These are phyloP conservation scores for Epirrhoe tristata DNA, from an alignment of 2,888 invertebrate species.

Conservation along the genomic window DNA sequence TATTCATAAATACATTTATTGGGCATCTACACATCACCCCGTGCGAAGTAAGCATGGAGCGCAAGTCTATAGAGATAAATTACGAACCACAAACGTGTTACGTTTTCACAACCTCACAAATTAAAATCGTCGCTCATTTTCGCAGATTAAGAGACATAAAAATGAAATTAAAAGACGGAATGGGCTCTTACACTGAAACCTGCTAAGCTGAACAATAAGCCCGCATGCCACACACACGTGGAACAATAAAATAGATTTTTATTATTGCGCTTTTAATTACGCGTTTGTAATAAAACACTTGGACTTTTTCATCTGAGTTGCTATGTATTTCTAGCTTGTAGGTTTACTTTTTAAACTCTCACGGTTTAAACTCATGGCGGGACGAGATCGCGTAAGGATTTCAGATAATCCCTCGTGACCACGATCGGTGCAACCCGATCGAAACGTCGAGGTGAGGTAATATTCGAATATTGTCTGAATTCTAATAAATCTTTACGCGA, in stretches of 20 bases:
- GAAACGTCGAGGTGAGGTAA: too few relatives aligned
- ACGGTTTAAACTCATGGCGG: too few relatives aligned
- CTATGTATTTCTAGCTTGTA: background rate
- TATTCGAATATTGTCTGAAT: too few relatives aligned
- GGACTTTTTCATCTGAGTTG: conserved; percentile 9
- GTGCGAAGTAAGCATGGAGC: too few relatives aligned
- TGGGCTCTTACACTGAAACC: conserved; percentile 49
- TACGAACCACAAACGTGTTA: conserved; percentile 42
- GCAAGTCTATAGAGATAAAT: too few relatives aligned
- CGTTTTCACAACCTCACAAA: conserved; percentile 32
- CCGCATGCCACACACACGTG: conserved; percentile 47
- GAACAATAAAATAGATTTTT: conserved; percentile 33
- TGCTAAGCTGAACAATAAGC: conserved; percentile 52
- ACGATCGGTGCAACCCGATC: too few relatives aligned
- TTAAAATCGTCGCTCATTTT: conserved; percentile 17
- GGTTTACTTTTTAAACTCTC: too few relatives aligned
- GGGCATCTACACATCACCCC: too few relatives aligned
- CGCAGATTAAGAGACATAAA: conserved; percentile 30
- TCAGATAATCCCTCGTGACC: too few relatives aligned
- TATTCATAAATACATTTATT: too few relatives aligned
- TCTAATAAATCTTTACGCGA: too few relatives aligned
- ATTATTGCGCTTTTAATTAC: conserved; percentile 37
- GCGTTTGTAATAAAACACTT: conserved; percentile 24
- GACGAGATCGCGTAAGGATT: too few relatives aligned
- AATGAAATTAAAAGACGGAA: conserved; percentile 35